These are phyloP conservation scores for Haplochromis vanheusdeni DNA, from an alignment of 2,113 vertebrate genomes.

Conservation along the genomic window DNA sequence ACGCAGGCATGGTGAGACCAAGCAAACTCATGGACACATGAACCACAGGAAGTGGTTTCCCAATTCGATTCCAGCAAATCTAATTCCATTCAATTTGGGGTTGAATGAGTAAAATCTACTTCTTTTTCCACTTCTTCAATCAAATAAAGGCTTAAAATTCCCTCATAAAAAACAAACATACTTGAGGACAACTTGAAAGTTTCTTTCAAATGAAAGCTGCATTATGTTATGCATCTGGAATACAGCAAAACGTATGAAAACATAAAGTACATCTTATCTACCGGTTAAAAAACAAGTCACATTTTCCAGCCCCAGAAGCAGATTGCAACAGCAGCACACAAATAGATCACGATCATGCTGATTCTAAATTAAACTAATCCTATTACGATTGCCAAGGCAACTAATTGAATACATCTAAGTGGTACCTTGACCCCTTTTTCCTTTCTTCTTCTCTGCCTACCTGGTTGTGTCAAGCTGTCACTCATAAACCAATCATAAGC, in stretches of 20 bases:
- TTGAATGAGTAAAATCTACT: neutral
- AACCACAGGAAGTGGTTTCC: neutral
- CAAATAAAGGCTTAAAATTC: neutral
- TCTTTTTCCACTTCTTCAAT: neutral
- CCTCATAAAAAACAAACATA: neutral
- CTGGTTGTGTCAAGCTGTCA: constrained; percentile 47
- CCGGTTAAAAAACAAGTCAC: neutral
- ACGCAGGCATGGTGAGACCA: neutral
- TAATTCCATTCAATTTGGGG: neutral
- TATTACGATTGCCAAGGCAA: neutral
- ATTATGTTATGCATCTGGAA: neutral
- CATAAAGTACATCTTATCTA: neutral
- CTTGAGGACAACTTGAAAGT: neutral
- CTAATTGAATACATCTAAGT: neutral
- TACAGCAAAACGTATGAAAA: neutral
- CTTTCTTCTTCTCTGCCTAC: neutral
- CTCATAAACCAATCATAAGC: constrained; percentile 64
- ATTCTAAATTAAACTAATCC: neutral
- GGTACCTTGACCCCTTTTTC: constrained; percentile 29
- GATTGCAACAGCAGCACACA: neutral
- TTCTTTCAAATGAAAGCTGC: neutral
- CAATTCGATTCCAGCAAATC: neutral
- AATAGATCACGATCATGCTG: neutral
- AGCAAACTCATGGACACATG: neutral
- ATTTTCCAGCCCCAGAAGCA: neutral